Evolutionary conservation across 2,113 vertebrate genomes (phyloP).

Genomic region (Peromyscus californicus): DNA sequence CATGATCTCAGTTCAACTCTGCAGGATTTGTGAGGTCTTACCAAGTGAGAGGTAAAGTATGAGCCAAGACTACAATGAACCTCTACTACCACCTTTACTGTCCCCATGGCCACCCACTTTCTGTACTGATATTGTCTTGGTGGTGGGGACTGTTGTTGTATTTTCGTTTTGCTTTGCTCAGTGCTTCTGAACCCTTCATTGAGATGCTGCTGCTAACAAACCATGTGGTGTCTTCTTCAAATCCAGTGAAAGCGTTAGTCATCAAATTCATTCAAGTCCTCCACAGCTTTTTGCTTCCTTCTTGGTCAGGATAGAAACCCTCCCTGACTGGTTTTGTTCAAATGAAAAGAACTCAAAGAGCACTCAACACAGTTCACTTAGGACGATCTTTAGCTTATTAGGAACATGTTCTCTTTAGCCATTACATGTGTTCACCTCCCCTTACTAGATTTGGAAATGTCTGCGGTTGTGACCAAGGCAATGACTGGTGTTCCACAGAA

Average conservation of each 20-base stretch:
- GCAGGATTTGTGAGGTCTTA: constrained; percentile 8
- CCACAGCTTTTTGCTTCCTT: constrained; percentile 17
- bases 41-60: neutral
- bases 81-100: neutral
- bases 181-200: neutral
- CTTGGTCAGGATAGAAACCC: neutral
- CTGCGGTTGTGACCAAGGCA: constrained; percentile 31
- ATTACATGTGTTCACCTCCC: neutral
- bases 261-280: neutral
- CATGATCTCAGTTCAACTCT: constrained; percentile 21
- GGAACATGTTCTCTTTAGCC: neutral
- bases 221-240: neutral
- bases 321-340: neutral
- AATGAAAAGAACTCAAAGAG: constrained; percentile 34
- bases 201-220: neutral
- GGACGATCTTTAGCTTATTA: neutral
- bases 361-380: neutral
- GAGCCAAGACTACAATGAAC: neutral
- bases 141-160: neutral
- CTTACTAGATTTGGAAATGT: neutral
- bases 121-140: constrained; percentile 6
- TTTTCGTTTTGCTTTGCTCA: neutral
- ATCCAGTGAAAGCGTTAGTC: constrained; percentile 24
- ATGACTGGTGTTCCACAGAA: neutral
- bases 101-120: neutral